Evolutionary conservation across 92 coral and sea anemone species (phyloP).

Genomic region (Metridium senile): DNA sequence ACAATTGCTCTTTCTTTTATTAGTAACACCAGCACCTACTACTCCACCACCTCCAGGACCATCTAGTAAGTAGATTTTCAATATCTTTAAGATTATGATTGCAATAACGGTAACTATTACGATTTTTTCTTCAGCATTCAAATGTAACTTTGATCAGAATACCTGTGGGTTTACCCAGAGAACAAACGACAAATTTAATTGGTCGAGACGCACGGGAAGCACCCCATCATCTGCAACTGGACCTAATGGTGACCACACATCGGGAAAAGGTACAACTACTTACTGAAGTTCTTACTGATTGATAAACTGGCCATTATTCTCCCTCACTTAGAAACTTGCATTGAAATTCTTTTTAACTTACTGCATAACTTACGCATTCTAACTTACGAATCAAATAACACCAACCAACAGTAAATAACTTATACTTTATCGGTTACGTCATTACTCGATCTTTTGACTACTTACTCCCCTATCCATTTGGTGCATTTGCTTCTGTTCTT

Average conservation of each 20-base stretch:
- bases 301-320: too few species aligned
- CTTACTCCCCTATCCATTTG: too few species aligned
- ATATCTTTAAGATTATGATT: neutral
- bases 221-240: conserved; percentile 32
- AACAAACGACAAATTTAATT: conserved; percentile 10
- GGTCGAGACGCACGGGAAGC: conserved; percentile 14
- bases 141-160: conserved; percentile 21
- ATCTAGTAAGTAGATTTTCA: neutral
- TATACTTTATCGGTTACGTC: too few species aligned
- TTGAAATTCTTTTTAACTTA: too few species aligned
- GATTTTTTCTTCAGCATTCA: neutral
- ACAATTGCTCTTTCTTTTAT: too few species aligned
- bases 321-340: too few species aligned
- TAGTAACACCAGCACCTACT: neutral
- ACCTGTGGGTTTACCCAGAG: conserved; percentile 28
- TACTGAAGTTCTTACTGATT: neutral
- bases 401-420: too few species aligned
- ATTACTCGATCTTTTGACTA: too few species aligned
- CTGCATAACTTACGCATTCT: too few species aligned
- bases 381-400: too few species aligned
- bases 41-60: neutral
- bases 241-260: conserved; percentile 21
- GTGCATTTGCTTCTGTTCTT: too few species aligned
- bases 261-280: conserved; percentile 12
- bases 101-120: neutral